Evolutionary conservation across 1,140 invertebrate species (phyloP), one percentile per base, ranked within the genome.

Genomic region (Chironomus tepperi): DNA sequence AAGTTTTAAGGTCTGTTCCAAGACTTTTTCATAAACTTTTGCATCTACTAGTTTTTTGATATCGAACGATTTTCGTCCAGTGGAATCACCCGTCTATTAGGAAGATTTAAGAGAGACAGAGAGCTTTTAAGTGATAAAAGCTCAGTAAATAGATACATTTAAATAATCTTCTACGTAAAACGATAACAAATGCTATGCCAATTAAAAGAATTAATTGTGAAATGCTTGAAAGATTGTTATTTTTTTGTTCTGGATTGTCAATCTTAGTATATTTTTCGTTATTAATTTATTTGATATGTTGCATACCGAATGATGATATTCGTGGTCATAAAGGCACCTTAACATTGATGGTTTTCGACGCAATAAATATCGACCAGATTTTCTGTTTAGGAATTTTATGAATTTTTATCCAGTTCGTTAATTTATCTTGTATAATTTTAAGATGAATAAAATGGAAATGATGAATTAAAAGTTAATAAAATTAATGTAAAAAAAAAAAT

Each of bases 281-380:
- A 10, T 42, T 65, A 24, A 18, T 42, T 24, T 74, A 42, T 73
- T 77, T 67, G 12, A 42, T 34, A 34, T 57, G n/a, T 74, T 19
- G 21, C 81, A 81, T 82, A 82, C 81, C 81, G 81, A 81, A 80
- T 82, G 79, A 79, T 80, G 77, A 79, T 80, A 82, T 78, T 80
- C 80, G 80, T 83, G 80, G 75, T 79, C 80, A 81, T 81, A 82
- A 80, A 82, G 80, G 80, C 81, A 82, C 82, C 81, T n/a, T n/a
- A 83, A 82, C 80, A 83, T 81, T 82, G 81, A 79, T 81, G n/a
- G n/a, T n/a, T n/a, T n/a, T n/a, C n/a, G 80, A 78, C 81, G 80
- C 77, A 83, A 80, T 78, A 81, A 80, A 79, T 80, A 80, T 77
- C 81, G 81, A 81, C 81, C 81, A 81, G 80, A 82, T 78, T 82